These are phyloP conservation scores for human DNA, from an alignment of 2,113 vertebrate genomes.

Conservation along the genomic window DNA sequence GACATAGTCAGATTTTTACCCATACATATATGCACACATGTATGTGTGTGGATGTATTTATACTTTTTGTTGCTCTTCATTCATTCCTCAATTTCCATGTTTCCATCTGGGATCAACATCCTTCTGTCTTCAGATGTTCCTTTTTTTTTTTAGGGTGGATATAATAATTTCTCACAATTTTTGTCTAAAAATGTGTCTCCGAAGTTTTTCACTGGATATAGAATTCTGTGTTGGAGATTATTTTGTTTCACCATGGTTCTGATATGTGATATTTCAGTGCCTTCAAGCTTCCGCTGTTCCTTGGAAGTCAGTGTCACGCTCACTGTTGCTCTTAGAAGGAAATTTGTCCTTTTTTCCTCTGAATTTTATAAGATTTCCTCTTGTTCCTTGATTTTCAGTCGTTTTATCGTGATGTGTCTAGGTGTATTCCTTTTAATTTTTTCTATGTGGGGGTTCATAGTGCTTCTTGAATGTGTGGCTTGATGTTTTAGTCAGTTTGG, in stretches of 20 bases:
- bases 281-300: neutral
- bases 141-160: neutral
- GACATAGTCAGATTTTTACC: neutral
- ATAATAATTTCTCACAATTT: neutral
- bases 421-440: neutral
- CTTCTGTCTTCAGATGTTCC: neutral
- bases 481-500: neutral
- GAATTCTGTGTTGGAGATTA: neutral
- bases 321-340: neutral
- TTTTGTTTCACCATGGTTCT: neutral
- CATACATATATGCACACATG: neutral
- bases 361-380: neutral
- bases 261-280: neutral
- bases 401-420: neutral
- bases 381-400: neutral
- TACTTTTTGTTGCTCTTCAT: neutral
- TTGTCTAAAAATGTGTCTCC: neutral
- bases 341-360: neutral
- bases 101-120: neutral
- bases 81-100: neutral
- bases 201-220: neutral
- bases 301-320: neutral
- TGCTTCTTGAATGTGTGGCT: neutral
- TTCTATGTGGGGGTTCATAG: neutral
- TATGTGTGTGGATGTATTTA: too few species aligned